phyloP scores from a whole-genome alignment of 2,113 vertebrate genomes.

The Natator depressus region DNA sequence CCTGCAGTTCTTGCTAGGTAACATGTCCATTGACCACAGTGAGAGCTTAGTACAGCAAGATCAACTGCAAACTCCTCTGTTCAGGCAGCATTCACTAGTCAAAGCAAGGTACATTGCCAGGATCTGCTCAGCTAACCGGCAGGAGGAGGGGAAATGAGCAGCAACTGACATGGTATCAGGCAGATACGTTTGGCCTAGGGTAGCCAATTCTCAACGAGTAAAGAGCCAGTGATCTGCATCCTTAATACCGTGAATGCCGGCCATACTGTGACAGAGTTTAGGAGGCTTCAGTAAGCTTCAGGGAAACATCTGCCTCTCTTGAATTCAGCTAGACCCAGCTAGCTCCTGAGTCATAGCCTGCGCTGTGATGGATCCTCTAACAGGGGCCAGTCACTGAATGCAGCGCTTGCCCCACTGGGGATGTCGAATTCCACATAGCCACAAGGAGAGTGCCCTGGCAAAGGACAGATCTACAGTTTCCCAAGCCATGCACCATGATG shows the following conservation, averaged over 20 bases:
- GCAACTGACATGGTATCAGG: background rate
- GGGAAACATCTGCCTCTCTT: background rate
- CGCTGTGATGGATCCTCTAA: background rate
- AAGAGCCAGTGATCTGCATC: background rate
- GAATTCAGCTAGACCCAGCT: background rate
- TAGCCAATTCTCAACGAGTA: background rate
- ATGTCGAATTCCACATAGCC: background rate
- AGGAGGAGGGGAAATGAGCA: background rate
- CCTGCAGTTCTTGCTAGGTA: background rate
- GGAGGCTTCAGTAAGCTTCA: background rate
- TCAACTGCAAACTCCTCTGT: background rate
- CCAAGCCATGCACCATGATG: background rate
- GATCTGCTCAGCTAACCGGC: background rate
- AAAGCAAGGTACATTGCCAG: background rate
- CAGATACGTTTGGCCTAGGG: background rate
- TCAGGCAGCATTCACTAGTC: background rate
- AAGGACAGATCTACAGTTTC: too few species aligned
- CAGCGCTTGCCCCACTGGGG: background rate
- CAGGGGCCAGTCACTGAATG: background rate
- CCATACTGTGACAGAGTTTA: background rate
- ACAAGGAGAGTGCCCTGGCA: background rate
- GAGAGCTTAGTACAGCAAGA: background rate
- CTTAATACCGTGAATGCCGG: background rate
- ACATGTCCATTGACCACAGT: background rate
- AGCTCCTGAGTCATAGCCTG: background rate